Evolutionary conservation across 2,113 vertebrate genomes (phyloP), one percentile per base, ranked within the genome.

Genomic region (Myotis brandtii): DNA sequence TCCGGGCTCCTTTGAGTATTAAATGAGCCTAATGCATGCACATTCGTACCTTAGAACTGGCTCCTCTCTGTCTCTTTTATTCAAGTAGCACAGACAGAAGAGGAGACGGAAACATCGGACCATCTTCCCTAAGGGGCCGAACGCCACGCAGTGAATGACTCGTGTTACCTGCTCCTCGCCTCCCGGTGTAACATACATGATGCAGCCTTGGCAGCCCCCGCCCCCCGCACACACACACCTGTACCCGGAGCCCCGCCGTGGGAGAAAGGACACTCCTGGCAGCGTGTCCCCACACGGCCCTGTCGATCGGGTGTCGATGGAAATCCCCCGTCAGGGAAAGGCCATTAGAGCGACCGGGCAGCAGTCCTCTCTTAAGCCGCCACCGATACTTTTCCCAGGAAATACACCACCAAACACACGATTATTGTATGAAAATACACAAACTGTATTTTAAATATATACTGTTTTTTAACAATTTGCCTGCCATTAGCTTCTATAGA

Each of bases 401-500:
- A 48, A 30, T 0, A 48, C 1, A 72, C 20, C 0, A 4, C 43
- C 73, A 18, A 18, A 17, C 79, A 92, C 94, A 75, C 93, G 86
- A 6, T 64, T 86, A 14, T 25, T 98, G 89, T 95, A 50, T 94
- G 96, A 95, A 97, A 97, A 95, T 92, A 59, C 97, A 97, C 98
- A 98, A 98, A 97, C 98, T 98, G 98, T 98, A 98, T 98, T 98
- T 99, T 96, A 96, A 97, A 67, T 81, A 59, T 59, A 25, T 23
- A 59, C 21, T 59, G 21, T 59, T 23, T 59, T 59, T 59, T 21
- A 59, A 59, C 10, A 1, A 59, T 27, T 59, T 59, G 56, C 23
- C 56, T 25, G 56, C 56, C 56, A 59, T 27, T 25, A 59, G 23
- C 25, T 9, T 59, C 56, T 59, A 59, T 25, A 11, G 23, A 62